Conservation (phyloP, 2,113 vertebrate genomes). For the Leucopsar rothschildi region DNA sequence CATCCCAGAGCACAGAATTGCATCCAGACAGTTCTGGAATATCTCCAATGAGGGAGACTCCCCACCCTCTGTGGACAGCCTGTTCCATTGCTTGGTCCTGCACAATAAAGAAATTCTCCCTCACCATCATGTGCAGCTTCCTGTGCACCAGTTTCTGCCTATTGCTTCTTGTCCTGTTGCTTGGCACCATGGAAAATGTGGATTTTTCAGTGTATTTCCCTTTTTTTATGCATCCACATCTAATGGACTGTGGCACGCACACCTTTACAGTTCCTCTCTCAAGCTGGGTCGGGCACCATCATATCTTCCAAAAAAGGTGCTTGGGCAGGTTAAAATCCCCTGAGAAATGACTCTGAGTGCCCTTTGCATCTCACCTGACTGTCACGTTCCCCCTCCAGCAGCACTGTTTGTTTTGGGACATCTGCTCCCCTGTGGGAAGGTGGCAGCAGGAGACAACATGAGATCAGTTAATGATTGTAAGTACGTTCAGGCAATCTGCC, state of each 20-base stretch:
- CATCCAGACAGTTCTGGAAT: neutral
- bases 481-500: constrained; percentile 36
- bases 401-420: neutral
- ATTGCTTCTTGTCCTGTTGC: neutral
- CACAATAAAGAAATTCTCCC: neutral
- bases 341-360: neutral
- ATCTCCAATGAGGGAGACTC: neutral
- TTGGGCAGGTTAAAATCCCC: neutral
- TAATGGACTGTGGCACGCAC: neutral
- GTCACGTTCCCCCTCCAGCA: neutral
- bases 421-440: constrained; percentile 31
- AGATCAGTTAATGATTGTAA: constrained; percentile 5
- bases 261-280: neutral
- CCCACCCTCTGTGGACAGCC: neutral
- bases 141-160: neutral
- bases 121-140: fast-evolving
- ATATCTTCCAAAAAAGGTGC: neutral
- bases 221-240: neutral
- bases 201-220: neutral
- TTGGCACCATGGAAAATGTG: neutral
- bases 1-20: too few species aligned
- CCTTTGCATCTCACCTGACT: neutral
- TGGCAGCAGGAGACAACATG: constrained; percentile 7
- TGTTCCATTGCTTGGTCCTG: neutral
- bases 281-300: fast-evolving